phyloP scores from a whole-genome alignment of 2,113 vertebrate genomes.

The Nerophis ophidion region DNA sequence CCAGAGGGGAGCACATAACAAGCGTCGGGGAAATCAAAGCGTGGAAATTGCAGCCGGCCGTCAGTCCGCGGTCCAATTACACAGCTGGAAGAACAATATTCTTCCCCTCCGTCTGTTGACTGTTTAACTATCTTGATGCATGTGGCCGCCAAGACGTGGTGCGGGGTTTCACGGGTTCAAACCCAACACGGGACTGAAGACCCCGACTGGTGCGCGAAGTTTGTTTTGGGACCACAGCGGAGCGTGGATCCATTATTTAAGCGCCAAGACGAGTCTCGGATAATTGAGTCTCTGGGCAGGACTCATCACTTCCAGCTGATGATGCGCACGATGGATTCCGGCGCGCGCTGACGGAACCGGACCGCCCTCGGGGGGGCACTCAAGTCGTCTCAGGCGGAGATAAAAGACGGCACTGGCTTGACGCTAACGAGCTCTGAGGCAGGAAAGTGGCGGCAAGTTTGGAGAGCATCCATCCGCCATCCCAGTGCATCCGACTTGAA shows the following conservation, averaged over 20 bases:
- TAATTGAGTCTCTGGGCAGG: slow-evolving; percentile 9
- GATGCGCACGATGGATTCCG: slow-evolving; percentile 14
- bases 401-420: not conserved
- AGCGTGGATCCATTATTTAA: slow-evolving; percentile 32
- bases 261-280: not conserved
- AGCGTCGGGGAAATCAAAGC: slow-evolving; percentile 49
- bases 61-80: slow-evolving; percentile 23
- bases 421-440: not conserved
- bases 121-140: slow-evolving; percentile 11
- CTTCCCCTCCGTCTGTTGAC: slow-evolving; percentile 5
- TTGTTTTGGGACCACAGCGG: not conserved
- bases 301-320: slow-evolving; percentile 34
- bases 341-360: slow-evolving; percentile 9
- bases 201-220: no score
- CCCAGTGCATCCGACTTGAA: no score
- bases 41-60: slow-evolving; percentile 29
- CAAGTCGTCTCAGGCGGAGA: not conserved
- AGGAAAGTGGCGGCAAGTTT: no score
- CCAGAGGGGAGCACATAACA: slow-evolving; percentile 33
- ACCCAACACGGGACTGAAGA: not conserved
- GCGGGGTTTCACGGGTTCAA: slow-evolving; percentile 25
- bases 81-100: slow-evolving; percentile 18
- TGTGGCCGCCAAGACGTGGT: slow-evolving; percentile 13
- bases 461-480: no score
- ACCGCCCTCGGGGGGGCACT: slow-evolving; percentile 21